phyloP scores from a whole-genome alignment of 2,888 invertebrate genomes.

The Lobophora halterata region DNA sequence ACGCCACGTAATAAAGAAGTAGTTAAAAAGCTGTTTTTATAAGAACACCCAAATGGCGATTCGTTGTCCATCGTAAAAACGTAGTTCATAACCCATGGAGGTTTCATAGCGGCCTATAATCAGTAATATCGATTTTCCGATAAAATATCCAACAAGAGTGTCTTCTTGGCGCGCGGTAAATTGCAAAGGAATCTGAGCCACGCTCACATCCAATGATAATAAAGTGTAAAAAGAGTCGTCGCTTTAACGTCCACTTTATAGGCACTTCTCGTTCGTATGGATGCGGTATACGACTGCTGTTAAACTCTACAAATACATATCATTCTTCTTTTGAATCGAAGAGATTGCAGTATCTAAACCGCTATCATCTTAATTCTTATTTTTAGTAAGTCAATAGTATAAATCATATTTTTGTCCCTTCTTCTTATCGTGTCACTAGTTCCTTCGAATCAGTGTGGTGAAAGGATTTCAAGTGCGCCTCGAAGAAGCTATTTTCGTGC shows the following conservation, averaged over 20 bases:
- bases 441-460: too few species aligned
- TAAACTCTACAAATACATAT: conserved; percentile 59
- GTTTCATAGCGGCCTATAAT: conserved; percentile 63
- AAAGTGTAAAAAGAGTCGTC: conserved; percentile 80
- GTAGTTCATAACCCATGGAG: conserved; percentile 66
- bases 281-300: conserved; percentile 66
- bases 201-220: conserved; percentile 80
- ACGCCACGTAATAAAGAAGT: conserved; percentile 29
- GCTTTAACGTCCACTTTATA: conserved; percentile 78
- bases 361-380: too few species aligned
- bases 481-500: too few species aligned
- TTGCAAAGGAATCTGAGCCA: conserved; percentile 75
- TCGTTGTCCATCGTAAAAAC: conserved; percentile 60
- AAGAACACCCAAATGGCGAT: conserved; percentile 47
- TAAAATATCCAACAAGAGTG: conserved; percentile 66
- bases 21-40: conserved; percentile 29
- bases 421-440: too few species aligned
- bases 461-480: too few species aligned
- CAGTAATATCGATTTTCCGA: conserved; percentile 73
- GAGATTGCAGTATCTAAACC: conserved; percentile 1
- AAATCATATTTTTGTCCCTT: too few species aligned
- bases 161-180: conserved; percentile 63
- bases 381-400: too few species aligned
- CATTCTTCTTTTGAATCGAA: conserved; percentile 26
- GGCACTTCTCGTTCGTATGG: conserved; percentile 70